Conservation (phyloP, 2,888 invertebrate species). For the Pseudanteris insignis region DNA sequence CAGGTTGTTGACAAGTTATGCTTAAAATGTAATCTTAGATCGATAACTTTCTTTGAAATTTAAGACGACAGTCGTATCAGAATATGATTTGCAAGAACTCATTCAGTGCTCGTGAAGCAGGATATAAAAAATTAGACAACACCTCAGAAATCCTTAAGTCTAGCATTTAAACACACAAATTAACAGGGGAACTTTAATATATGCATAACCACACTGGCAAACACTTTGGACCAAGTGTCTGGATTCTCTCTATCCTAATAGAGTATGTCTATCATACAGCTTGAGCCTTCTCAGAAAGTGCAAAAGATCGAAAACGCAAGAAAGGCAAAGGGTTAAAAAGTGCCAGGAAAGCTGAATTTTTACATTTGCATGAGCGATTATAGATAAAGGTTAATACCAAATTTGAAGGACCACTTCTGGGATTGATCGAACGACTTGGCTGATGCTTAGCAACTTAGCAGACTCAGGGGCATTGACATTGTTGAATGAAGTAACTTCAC, state of each 20-base stretch:
- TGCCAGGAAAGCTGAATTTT: constrained; percentile 47
- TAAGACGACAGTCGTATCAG: constrained; percentile 10
- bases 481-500: constrained; percentile 18
- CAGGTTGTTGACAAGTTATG: constrained; percentile 22
- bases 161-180: constrained; percentile 52
- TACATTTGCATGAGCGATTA: constrained; percentile 45
- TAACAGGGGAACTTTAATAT: constrained; percentile 57
- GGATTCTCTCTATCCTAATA: constrained; percentile 52
- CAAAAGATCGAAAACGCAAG: constrained; percentile 41
- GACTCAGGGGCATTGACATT: constrained; percentile 3
- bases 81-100: constrained; percentile 1
- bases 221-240: constrained; percentile 59
- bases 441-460: constrained; percentile 25
- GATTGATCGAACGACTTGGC: constrained; percentile 32
- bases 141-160: constrained; percentile 21
- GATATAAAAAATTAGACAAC: constrained; percentile 13
- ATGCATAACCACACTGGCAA: constrained; percentile 61
- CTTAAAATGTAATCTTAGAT: constrained; percentile 16
- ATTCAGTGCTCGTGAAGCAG: neutral
- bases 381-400: constrained; percentile 39
- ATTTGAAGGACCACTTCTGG: constrained; percentile 34
- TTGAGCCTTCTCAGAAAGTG: constrained; percentile 43
- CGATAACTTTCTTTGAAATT: constrained; percentile 25
- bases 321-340: constrained; percentile 46
- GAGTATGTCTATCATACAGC: constrained; percentile 46